Evolutionary conservation across 2,797 vertebrate species (phyloP).

Genomic region (Bovichtus diacanthus): DNA sequence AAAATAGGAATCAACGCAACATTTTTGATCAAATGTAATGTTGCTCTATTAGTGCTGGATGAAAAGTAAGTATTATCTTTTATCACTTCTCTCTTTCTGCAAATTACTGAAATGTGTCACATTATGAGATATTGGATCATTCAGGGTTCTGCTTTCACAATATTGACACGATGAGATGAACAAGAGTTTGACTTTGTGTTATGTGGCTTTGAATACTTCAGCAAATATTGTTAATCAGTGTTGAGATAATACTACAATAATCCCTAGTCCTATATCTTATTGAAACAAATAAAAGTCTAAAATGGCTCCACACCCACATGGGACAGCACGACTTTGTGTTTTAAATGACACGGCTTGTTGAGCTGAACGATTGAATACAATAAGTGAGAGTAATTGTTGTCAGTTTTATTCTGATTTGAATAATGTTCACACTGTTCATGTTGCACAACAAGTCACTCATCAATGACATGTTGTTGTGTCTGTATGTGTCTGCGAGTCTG

Average conservation of each 20-base stretch:
- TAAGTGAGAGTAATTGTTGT: background rate
- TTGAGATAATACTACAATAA: background rate
- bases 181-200: background rate
- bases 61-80: background rate
- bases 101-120: background rate
- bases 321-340: background rate
- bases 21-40: constrained; percentile 2
- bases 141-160: background rate
- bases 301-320: background rate
- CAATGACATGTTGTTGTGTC: no score
- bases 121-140: background rate
- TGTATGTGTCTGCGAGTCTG: no score
- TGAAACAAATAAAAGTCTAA: background rate
- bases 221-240: background rate
- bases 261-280: background rate
- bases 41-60: no score
- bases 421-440: background rate
- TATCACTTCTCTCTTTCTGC: background rate
- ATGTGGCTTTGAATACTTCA: background rate
- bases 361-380: background rate
- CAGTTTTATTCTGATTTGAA: background rate
- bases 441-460: background rate
- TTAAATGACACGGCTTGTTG: background rate
- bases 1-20: background rate
- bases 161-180: background rate